Evolutionary conservation across 2,113 vertebrate genomes (phyloP).

Genomic region (Elaphurus davidianus): DNA sequence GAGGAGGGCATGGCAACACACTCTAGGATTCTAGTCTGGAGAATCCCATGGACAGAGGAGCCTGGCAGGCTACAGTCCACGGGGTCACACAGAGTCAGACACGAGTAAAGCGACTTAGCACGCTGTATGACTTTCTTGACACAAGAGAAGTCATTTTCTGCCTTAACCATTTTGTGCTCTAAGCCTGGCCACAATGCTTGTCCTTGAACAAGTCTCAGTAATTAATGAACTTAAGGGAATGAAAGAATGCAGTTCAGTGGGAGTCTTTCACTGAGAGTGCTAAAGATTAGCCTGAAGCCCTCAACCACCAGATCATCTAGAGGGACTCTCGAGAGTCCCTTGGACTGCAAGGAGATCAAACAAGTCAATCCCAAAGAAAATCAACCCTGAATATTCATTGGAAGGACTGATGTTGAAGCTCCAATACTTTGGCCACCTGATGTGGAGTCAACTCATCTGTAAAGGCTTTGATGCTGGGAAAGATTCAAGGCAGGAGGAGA

Average conservation of each 20-base stretch:
- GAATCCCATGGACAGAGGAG: neutral
- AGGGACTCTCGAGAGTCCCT: neutral
- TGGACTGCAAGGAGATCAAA: neutral
- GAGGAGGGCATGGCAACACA: neutral
- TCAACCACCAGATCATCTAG: neutral
- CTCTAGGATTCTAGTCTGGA: neutral
- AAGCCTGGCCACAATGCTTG: neutral
- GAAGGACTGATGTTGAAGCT: neutral
- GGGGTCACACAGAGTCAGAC: neutral
- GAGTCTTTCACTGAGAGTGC: neutral
- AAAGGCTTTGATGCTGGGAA: neutral
- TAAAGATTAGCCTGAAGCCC: neutral
- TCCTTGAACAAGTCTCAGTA: neutral
- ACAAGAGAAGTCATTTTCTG: neutral
- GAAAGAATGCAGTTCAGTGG: neutral
- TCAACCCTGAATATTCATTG: neutral
- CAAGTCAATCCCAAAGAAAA: too few species aligned
- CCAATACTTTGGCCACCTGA: neutral
- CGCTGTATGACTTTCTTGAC: neutral
- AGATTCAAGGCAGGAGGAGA: neutral
- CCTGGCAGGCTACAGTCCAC: neutral
- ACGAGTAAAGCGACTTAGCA: accelerated
- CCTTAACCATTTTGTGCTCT: neutral
- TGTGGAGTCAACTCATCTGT: accelerated
- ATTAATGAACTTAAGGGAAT: neutral